Conservation (phyloP, 2,888 invertebrate genomes). For the Caenorhabditis sp. region DNA sequence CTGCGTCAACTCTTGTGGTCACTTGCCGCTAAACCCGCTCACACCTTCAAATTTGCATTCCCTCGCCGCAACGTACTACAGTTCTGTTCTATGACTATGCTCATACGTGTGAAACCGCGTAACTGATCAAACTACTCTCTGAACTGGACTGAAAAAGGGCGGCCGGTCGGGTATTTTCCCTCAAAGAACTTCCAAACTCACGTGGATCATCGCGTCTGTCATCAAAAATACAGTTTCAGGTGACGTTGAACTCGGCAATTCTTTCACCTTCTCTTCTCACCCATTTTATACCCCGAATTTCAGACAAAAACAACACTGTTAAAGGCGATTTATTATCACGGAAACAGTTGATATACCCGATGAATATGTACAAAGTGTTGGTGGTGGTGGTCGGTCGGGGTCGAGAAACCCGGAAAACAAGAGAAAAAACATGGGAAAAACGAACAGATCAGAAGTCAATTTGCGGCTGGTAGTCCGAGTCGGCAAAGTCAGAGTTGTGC, state of each 20-base stretch:
- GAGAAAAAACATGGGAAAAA: slow-evolving; percentile 12
- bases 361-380: slow-evolving; percentile 45
- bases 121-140: not conserved
- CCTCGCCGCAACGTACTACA: too few relatives aligned
- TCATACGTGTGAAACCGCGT: too few relatives aligned
- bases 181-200: slow-evolving; percentile 6
- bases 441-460: slow-evolving; percentile 46
- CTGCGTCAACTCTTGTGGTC: too few relatives aligned
- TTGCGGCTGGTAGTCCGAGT: slow-evolving; percentile 54
- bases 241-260: too few relatives aligned
- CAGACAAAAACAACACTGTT: slow-evolving; percentile 3
- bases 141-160: too few relatives aligned
- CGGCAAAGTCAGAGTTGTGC: slow-evolving; percentile 50
- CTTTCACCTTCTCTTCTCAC: too few relatives aligned
- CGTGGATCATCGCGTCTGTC: not conserved
- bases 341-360: slow-evolving; percentile 32
- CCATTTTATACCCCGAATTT: not conserved
- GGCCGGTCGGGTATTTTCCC: too few relatives aligned
- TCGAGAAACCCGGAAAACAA: slow-evolving; percentile 41
- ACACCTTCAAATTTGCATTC: too few relatives aligned
- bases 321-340: slow-evolving; percentile 34
- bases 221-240: not conserved
- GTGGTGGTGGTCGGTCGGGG: slow-evolving; percentile 17
- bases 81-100: too few relatives aligned
- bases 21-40: too few relatives aligned